Evolutionary conservation across 1,140 invertebrate species (phyloP), one percentile per base, ranked within the genome.

Genomic region (Scaptomyza montana): DNA sequence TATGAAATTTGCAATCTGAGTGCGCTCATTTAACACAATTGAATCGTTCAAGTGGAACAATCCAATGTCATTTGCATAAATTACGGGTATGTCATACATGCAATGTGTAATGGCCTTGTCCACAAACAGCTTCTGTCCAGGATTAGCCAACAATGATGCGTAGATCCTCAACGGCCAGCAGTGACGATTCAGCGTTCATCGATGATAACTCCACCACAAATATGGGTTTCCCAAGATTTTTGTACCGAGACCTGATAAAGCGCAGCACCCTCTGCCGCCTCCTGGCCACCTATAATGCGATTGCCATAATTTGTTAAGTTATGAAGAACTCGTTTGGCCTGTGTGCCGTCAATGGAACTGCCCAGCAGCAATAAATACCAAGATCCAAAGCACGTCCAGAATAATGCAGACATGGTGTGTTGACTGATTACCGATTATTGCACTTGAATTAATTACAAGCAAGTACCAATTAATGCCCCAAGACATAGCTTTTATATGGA

Each of bases 11-110:
- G 93, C 82, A 0, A 90, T 65, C 70, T 93, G 74, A 0, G 94
- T 91, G 16, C 92, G 92, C 5, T 93, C 92, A 28, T 84, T 92
- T 8, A 90, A 89, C 16, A 74, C n/a, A 41, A 94, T 93, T 2
- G 90, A 80, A 3, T 68, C 74, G 3, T 89, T 75, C 0, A 94
- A 66, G 51, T 91, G 92, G 0, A 94, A 73, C 0, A 94, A 65
- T 28, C 92, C 93, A 36, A 94, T 92, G 64, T 94, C 94, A 67
- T 94, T 94, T 9, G 68, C 60, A 68, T 84, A 92, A 0, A 69
- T 1, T 3, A 57, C 53, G 0, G 91, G 91, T 5, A 64, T 55
- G 36, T 92, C 85, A 49, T 93, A 89, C n/a, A 77, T 45, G 7
- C 77, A 86, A 43, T 91, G 90, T 1, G 77, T 60, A 5, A 72